These are phyloP conservation scores for Drosophila melanica DNA, from an alignment of 1,140 invertebrate species.

Conservation along the genomic window DNA sequence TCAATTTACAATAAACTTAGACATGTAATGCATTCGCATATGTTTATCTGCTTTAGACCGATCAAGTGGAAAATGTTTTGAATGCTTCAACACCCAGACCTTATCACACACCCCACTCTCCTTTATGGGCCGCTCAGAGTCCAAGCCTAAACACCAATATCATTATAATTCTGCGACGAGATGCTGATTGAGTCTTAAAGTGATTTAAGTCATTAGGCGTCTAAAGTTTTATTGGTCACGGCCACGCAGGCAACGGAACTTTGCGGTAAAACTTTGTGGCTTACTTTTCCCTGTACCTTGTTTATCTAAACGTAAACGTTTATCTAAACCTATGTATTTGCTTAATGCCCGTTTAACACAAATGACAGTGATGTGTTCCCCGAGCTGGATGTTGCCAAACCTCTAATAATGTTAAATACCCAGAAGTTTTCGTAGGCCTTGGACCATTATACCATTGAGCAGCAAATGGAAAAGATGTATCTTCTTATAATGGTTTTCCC, in stretches of 20 bases:
- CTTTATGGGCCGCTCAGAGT: neutral
- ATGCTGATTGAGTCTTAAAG: slow-evolving; percentile 67
- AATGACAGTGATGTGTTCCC: slow-evolving; percentile 10
- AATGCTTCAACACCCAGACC: slow-evolving; percentile 2
- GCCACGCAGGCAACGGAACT: slow-evolving; percentile 12
- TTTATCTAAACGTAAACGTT: slow-evolving; percentile 38
- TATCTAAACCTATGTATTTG: slow-evolving; percentile 49
- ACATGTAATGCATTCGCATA: neutral
- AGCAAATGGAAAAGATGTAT: neutral
- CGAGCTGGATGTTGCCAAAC: neutral
- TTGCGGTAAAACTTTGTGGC: slow-evolving; percentile 40
- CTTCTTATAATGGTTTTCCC: neutral
- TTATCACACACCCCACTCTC: neutral
- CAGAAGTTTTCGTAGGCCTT: slow-evolving; percentile 13
- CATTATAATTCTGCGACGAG: slow-evolving; percentile 42
- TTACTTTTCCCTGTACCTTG: slow-evolving; percentile 22
- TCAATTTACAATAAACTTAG: neutral
- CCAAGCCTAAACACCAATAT: neutral
- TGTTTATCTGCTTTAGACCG: too few species aligned
- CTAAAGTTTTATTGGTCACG: slow-evolving; percentile 54
- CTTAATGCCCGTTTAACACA: slow-evolving; percentile 49
- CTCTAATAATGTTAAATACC: slow-evolving; percentile 5
- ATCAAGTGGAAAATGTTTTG: neutral
- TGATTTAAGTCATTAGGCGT: slow-evolving; percentile 61
- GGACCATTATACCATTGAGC: neutral